Evolutionary conservation across 2,888 invertebrate genomes (phyloP), one percentile per base, ranked within the genome.

Genomic region (Uloborus plumipes): DNA sequence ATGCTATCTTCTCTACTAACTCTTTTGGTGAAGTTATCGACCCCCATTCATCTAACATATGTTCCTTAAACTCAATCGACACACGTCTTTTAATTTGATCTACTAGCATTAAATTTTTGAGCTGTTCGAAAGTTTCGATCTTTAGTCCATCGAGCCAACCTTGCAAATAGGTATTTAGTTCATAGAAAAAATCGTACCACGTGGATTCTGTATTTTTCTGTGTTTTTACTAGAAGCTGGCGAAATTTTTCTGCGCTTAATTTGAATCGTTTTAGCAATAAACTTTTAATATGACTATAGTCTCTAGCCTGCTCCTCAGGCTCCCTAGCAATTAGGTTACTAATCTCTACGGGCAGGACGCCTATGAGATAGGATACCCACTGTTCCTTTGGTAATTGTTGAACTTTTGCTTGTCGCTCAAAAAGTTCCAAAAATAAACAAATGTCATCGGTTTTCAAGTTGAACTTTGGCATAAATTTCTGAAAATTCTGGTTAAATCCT

Each of bases 21-120:
- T 73, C 55, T 16, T 55, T 39, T 7, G 73, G 73, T 14, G 73
- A 31, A 31, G 15, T 64, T 13, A 55, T 6, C n/a, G 61, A 39
- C 4, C n/a, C 22, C 59, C 50, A 66, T 1, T 49, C 26, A 22
- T 73, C 22, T 4, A 73, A 55, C 31, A 31, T 58, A 61, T 75
- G 59, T 7, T 66, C 75, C 20, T 62, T 49, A 7, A 75, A 50
- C 47, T 75, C 75, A 7, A 15, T 16, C 16, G 49, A 55, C n/a
- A 53, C 65, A 0, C 74, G 65, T 15, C 16, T 53, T 15, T 75
- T 75, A 1, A 66, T 14, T 22, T 58, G 51, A 11, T 75, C 74
- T 0, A 62, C 26, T 16, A 66, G 49, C 39, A 77, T 69, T 20
- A 59, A 22, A 51, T 86, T 88, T 66, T 86, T 88, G n/a, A 61